Evolutionary conservation across 2,888 invertebrate species (phyloP).

Genomic region (Drosophila bunnanda): DNA sequence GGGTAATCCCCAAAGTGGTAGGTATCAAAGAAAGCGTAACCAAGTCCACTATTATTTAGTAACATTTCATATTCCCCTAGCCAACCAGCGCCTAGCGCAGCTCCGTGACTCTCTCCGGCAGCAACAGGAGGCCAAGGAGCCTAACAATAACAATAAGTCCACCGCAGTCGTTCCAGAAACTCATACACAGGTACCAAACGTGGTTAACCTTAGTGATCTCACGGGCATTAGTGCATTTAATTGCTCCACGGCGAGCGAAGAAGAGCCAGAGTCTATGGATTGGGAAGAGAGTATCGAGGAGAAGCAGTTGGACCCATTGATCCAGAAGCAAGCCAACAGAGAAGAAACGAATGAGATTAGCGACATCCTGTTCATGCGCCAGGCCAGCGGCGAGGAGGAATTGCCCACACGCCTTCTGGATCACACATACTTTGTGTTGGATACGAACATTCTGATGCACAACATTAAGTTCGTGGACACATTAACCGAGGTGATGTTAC

Average conservation of each 20-base stretch:
- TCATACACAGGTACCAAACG: not conserved
- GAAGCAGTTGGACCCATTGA: not conserved
- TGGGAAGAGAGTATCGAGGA: constrained; percentile 24
- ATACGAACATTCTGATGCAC: constrained; percentile 86
- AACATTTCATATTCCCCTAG: constrained; percentile 19
- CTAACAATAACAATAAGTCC: constrained; percentile 20
- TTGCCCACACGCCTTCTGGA: constrained; percentile 69
- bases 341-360: not conserved
- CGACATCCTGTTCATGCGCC: constrained; percentile 17
- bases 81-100: constrained; percentile 50
- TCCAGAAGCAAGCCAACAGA: not conserved
- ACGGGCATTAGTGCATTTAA: constrained; percentile 13
- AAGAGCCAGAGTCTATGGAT: constrained; percentile 72
- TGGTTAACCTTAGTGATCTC: not conserved
- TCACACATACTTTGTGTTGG: constrained; percentile 84
- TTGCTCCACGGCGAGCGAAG: not conserved
- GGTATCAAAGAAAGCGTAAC: not conserved
- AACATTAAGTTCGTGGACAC: constrained; percentile 83
- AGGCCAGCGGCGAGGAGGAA: constrained; percentile 60
- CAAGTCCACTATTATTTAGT: no score
- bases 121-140: constrained; percentile 13
- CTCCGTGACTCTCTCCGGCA: constrained; percentile 38
- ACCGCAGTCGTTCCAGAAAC: not conserved
- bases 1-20: constrained; percentile 43
- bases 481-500: constrained; percentile 74